Conservation (phyloP, 1,140 invertebrate species). For the Brachionus calyciflorus region DNA sequence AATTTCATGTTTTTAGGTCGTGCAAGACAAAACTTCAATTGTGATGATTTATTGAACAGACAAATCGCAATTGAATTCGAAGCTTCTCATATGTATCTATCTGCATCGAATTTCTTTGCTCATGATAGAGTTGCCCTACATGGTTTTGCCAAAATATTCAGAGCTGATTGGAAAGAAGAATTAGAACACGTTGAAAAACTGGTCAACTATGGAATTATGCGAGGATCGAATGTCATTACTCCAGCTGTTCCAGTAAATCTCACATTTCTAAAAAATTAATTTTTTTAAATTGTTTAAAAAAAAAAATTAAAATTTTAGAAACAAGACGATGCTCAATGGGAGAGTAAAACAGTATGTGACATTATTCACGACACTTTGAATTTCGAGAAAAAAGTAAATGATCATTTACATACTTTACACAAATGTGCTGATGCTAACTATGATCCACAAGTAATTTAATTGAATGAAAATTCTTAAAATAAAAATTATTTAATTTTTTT, state of each 20-base stretch:
- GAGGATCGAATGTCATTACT: neutral
- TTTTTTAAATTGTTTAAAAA: too few species aligned
- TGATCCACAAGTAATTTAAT: conserved; percentile 13
- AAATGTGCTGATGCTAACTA: neutral
- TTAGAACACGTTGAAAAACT: conserved; percentile 23
- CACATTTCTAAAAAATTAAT: too few species aligned
- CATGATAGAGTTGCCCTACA: neutral
- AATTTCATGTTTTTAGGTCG: too few species aligned
- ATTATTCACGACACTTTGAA: neutral
- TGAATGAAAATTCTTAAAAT: neutral
- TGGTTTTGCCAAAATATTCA: neutral
- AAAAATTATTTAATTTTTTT: neutral
- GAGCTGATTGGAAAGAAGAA: neutral
- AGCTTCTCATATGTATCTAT: neutral
- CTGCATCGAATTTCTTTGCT: neutral
- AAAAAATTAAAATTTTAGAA: neutral
- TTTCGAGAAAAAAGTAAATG: conserved; percentile 32
- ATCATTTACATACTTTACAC: neutral
- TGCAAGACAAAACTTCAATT: neutral
- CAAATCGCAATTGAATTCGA: neutral
- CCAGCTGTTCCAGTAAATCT: conserved; percentile 15
- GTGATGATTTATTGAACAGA: neutral
- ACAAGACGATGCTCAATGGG: conserved; percentile 33
- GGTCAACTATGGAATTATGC: conserved; percentile 17
- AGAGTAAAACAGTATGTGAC: neutral